phyloP scores from a whole-genome alignment of 2,113 vertebrate genomes.

The Anseranas semipalmata region DNA sequence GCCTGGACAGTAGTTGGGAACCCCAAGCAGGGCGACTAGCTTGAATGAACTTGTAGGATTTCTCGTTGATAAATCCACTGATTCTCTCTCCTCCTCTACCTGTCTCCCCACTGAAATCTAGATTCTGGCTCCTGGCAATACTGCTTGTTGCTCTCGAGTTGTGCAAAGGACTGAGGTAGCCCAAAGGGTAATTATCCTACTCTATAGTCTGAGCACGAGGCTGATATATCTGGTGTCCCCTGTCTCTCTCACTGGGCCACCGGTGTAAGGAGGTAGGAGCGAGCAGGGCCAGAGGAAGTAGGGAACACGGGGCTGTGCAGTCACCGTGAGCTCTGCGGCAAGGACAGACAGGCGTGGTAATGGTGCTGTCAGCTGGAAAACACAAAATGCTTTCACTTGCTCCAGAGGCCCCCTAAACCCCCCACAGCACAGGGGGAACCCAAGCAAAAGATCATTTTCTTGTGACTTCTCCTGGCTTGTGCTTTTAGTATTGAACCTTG shows the following conservation, averaged over 20 bases:
- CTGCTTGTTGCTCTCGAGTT: background rate
- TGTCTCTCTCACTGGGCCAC: background rate
- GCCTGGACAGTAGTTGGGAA: rapidly evolving
- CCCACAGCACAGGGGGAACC: background rate
- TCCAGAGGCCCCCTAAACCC: background rate
- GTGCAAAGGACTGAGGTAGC: constrained; percentile 4
- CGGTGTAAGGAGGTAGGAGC: background rate
- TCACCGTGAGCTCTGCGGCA: background rate
- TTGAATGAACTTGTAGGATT: background rate
- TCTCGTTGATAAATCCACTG: background rate
- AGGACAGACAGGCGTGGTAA: background rate
- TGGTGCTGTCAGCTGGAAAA: background rate
- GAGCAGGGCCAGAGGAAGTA: background rate
- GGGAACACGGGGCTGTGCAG: rapidly evolving
- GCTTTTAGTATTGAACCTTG: background rate
- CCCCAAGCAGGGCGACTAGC: rapidly evolving
- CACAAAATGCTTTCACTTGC: background rate
- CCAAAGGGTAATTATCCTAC: background rate
- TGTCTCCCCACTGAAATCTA: background rate
- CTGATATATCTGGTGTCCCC: background rate
- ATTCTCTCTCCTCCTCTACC: background rate
- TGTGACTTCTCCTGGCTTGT: background rate
- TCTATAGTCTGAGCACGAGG: background rate
- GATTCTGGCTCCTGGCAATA: background rate
- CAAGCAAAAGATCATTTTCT: background rate